Conservation (phyloP, 2,888 invertebrate species). For the Liopterus haemorrhoidalis region DNA sequence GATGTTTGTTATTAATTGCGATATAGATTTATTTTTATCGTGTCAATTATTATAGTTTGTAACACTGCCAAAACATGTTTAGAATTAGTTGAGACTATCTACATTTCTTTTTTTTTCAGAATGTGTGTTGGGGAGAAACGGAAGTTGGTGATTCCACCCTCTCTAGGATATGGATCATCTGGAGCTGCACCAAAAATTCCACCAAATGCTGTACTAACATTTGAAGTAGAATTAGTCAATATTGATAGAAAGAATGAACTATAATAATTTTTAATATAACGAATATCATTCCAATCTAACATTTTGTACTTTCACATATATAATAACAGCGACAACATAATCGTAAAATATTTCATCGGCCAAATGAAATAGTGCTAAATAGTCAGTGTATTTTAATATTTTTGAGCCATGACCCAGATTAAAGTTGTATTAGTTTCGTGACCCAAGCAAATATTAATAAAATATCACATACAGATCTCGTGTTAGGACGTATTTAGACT, state of each 20-base stretch:
- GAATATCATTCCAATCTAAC: background rate
- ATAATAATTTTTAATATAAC: constrained; percentile 35
- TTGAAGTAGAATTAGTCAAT: constrained; percentile 73
- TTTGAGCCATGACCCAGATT: too few relatives aligned
- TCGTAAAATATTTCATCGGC: too few relatives aligned
- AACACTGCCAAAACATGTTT: too few relatives aligned
- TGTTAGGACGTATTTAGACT: too few relatives aligned
- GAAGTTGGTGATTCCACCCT: constrained; percentile 78
- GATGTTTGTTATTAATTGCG: background rate
- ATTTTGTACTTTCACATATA: too few relatives aligned
- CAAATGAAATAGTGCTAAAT: too few relatives aligned
- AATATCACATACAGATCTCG: too few relatives aligned
- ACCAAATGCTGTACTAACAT: constrained; percentile 68
- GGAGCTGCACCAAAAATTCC: constrained; percentile 84
- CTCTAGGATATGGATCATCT: constrained; percentile 74
- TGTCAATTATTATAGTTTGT: too few relatives aligned
- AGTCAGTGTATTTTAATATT: too few relatives aligned
- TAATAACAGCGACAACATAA: too few relatives aligned
- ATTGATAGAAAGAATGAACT: constrained; percentile 60
- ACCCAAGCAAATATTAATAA: too few relatives aligned
- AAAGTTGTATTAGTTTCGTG: too few relatives aligned
- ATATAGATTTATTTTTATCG: constrained; percentile 9
- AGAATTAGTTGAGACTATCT: constrained; percentile 5
- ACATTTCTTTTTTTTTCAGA: constrained; percentile 41
- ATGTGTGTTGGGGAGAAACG: constrained; percentile 87